Base-by-base conservation (phyloP, 1,140 invertebrate genomes). In the Eupristina koningsbergeri region DNA sequence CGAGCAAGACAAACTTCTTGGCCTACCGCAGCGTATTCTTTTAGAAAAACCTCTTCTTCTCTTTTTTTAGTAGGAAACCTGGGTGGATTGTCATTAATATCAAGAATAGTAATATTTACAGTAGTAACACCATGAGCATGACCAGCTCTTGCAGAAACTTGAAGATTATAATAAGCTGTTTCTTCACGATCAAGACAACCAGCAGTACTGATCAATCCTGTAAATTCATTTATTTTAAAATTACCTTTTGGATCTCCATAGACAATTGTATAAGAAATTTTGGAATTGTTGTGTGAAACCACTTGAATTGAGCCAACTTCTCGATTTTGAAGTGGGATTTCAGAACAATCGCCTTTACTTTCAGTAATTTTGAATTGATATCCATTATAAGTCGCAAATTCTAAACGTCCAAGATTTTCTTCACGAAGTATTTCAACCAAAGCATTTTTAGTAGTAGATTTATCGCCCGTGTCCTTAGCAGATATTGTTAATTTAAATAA, bases 1-100 rank as follows among this genome's bases (percentile, higher is more conserved):
- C 96, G 93, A 0, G 97, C 96, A 69, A 98, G 93, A 91, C 96
- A 98, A 39, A 99, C 95, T 92, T 98, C 97, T 90, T 98, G 96
- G 0, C 98, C 98, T 11, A 98, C 96, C 8, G 97, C 97, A 69
- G 96, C 96, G 90, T 98, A 97, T 93, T 99, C 98, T 22, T 95
- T 93, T 22, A 98, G 91, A 69, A 93, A 92, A 34, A 97, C 94
- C 88, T 96, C 95, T 85, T 97, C 95, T 0, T 87, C 88, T 5
- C 88, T 83, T 82, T 95, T 95, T 64, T 95, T 95, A 85, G 94
- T 94, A 17, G 95, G 93, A 90, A 99, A 99, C 78, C 94, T 93
- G 0, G 98, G 98, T 58, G 95, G 94, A 91, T 98, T 98, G 91
- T 99, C 98, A 90, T 99, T 99, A 6, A 98, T 93, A 92, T 99